These are phyloP conservation scores for Galago senegalensis DNA, from an alignment of 2,797 vertebrate genomes.

Conservation along the genomic window DNA sequence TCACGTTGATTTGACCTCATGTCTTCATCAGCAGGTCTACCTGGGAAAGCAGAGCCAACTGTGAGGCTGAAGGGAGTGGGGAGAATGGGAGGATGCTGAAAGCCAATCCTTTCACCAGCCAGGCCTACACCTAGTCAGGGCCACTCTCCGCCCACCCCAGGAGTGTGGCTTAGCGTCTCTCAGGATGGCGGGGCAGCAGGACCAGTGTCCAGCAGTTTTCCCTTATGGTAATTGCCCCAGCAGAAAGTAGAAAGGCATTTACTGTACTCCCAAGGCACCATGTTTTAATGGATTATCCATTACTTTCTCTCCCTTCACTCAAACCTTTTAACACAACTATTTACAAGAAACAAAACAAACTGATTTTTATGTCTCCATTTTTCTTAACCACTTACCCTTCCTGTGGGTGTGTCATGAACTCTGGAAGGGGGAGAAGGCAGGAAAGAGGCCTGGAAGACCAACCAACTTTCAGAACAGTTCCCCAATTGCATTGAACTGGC, in stretches of 20 bases:
- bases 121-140: background rate
- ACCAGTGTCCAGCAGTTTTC: background rate
- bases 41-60: background rate
- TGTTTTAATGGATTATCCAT: background rate
- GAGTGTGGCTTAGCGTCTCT: background rate
- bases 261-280: background rate
- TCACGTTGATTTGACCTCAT: background rate
- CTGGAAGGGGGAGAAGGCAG: background rate
- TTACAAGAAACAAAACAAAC: slow-evolving; percentile 53
- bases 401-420: background rate
- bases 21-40: background rate
- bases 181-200: background rate
- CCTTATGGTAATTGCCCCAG: background rate
- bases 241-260: background rate
- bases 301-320: background rate
- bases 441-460: background rate
- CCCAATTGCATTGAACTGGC: background rate
- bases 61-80: background rate
- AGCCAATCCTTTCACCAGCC: background rate
- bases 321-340: slow-evolving; percentile 22
- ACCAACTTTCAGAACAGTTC: background rate
- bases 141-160: background rate
- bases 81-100: background rate
- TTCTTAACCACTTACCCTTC: background rate
- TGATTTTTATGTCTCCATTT: background rate